Evolutionary conservation across 2,888 invertebrate species (phyloP), one percentile per base, ranked within the genome.

Genomic region (Tetramorium bicarinatum): DNA sequence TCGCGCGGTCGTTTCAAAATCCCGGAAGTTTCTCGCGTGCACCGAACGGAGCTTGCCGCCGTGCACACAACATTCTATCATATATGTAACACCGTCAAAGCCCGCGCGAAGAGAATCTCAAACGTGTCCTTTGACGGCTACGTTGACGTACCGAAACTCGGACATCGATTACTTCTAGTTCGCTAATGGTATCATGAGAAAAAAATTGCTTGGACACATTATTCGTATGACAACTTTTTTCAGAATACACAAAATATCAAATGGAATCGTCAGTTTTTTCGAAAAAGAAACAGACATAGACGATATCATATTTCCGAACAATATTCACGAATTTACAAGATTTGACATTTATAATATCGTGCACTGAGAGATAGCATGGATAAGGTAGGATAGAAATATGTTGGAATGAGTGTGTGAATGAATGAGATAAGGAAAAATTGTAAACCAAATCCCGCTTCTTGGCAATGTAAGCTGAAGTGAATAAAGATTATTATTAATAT

Each of bases 21-120:
- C 69, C 69, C 69, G 56, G 56, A 79, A 79, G 67, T 77, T 77
- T 54, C 67, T 67, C 67, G 29, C 54, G 25, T 76, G 25, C 18
- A 49, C 21, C 25, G 62, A 25, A 59, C 44, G n/a, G 8, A 44
- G 13, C 41, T 59, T 13, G 34, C 25, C 44, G 9, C 44, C 15
- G 56, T 25, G 71, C 79, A 18, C 18, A 47, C 29, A 34, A 15
- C 34, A 34, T 71, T 79, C 59, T 71, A 25, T 71, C 59, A 79
- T 47, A 21, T 76, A 18, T 67, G 52, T 59, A 59, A 59, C 38
- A 21, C 18, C 47, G 44, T 71, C 56, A 47, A 59, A 71, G 71
- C 9, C 38, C n/a, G 67, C n/a, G 67, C 29, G 54, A 44, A 21
- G 44, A 56, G 29, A 15, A 1, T 15, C 21, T 71, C 69, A 21